Conservation (phyloP, 2,797 vertebrate genomes). For the Syndactyla subalaris region DNA sequence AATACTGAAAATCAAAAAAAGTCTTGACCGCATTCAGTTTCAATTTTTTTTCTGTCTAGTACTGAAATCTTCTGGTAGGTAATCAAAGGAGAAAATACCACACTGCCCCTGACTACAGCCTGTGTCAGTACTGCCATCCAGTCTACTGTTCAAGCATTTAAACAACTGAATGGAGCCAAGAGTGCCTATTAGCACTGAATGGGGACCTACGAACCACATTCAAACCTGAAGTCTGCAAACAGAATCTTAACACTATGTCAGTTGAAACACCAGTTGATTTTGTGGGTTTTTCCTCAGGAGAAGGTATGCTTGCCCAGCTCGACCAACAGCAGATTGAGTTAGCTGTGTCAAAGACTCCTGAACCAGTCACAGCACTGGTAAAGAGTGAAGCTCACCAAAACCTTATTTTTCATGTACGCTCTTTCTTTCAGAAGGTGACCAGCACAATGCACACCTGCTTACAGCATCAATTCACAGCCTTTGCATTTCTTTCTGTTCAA, state of each 20-base stretch:
- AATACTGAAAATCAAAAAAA: neutral
- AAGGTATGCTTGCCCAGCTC: neutral
- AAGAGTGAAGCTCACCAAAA: neutral
- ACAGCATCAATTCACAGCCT: neutral
- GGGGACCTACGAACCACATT: neutral
- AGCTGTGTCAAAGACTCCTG: neutral
- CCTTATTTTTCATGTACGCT: neutral
- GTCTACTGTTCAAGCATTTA: neutral
- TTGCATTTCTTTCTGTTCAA: neutral
- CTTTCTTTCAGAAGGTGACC: neutral
- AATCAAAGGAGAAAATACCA: neutral
- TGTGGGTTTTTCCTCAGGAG: neutral
- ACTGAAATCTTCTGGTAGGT: neutral
- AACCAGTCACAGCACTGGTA: neutral
- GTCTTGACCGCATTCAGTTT: neutral
- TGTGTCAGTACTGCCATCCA: neutral
- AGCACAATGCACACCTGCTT: neutral
- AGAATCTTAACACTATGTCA: neutral
- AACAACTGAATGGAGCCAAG: accelerated
- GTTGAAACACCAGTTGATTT: neutral
- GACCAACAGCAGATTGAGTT: neutral
- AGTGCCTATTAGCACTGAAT: neutral
- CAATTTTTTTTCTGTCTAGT: neutral
- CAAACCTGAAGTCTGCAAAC: neutral
- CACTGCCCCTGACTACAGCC: neutral